Evolutionary conservation across 2,888 invertebrate genomes (phyloP).

Genomic region (Nomada flava): DNA sequence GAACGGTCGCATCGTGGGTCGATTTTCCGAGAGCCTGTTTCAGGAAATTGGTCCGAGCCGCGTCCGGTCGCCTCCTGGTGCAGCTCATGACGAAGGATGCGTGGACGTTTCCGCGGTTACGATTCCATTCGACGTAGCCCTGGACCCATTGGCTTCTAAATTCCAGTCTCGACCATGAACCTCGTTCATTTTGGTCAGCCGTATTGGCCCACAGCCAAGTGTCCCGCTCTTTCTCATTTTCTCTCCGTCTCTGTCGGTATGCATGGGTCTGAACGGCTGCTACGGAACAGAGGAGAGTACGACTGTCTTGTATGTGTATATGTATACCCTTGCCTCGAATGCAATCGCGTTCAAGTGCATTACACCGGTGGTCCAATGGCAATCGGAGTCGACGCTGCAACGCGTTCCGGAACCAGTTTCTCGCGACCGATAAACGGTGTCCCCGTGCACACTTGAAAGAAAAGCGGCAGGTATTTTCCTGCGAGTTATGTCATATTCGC

Average conservation of each 20-base stretch:
- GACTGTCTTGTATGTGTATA: neutral
- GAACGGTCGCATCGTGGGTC: neutral
- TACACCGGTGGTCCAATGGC: conserved; percentile 55
- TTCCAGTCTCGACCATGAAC: conserved; percentile 70
- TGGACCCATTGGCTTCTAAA: conserved; percentile 39
- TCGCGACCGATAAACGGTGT: conserved; percentile 16
- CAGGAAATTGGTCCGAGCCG: neutral
- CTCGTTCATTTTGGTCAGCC: conserved; percentile 57
- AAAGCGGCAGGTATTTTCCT: conserved; percentile 5
- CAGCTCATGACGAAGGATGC: neutral
- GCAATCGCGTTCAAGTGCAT: conserved; percentile 64
- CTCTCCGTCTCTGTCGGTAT: neutral
- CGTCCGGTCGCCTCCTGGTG: neutral
- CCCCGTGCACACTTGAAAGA: conserved; percentile 7
- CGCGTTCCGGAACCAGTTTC: conserved; percentile 53
- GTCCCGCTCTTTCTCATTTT: conserved; percentile 21
- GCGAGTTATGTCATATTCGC: neutral
- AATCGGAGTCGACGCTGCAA: conserved; percentile 34
- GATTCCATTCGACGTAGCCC: conserved; percentile 40
- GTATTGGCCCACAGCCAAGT: conserved; percentile 66
- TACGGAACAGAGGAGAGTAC: conserved; percentile 18
- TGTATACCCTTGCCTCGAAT: conserved; percentile 21
- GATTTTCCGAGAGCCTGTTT: neutral
- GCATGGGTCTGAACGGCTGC: conserved; percentile 52
- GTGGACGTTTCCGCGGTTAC: conserved; percentile 37